Evolutionary conservation across 35 echinoderm and acorn worm genomes (phyloP), one percentile per base, ranked within the genome.

Genomic region (Holothuria glaberrima): DNA sequence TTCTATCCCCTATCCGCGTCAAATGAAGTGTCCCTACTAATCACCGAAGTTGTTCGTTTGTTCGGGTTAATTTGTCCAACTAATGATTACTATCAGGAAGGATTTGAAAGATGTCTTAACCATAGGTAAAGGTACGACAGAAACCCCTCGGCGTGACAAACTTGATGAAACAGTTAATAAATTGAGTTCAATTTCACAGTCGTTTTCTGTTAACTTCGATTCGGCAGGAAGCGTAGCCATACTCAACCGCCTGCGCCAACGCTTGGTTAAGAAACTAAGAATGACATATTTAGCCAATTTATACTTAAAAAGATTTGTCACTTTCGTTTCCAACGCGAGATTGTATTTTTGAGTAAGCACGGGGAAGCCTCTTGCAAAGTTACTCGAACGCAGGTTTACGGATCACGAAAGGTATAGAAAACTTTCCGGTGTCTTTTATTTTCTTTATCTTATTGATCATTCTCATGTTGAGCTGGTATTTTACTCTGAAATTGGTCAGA

Each of bases 301-400:
- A 63, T 25, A 56, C 80, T 84, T 54, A 84, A 84, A 84, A 84
- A 84, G 80, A 84, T 84, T 84, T 84, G 80, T 84, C 80, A 84
- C 41, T 61, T 84, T 84, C 59, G 32, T 63, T 84, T 84, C 34
- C 13, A 54, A 54, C 50, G 50, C 50, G 50, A 54, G 50, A 54
- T 54, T 54, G 3, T 54, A 54, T 54, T 54, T 54, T 54, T 54
- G 10, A 54, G 50, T 54, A 54, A 54, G 50, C 50, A 54, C 50
- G 12, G 16, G 50, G 50, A 54, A 54, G 50, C 50, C 50, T 54
- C 50, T 54, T 54, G 5, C 3, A 54, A 14, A 54, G 50, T 54
- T 54, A 54, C 50, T 5, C 10, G 50, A 17, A 54, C 50, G 12
- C 50, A 9, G 50, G 5, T 54, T 54, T 54, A 54, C 50, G 50